Base-by-base conservation (phyloP, 2,888 invertebrate species). In the Drosophila melanosoma region DNA sequence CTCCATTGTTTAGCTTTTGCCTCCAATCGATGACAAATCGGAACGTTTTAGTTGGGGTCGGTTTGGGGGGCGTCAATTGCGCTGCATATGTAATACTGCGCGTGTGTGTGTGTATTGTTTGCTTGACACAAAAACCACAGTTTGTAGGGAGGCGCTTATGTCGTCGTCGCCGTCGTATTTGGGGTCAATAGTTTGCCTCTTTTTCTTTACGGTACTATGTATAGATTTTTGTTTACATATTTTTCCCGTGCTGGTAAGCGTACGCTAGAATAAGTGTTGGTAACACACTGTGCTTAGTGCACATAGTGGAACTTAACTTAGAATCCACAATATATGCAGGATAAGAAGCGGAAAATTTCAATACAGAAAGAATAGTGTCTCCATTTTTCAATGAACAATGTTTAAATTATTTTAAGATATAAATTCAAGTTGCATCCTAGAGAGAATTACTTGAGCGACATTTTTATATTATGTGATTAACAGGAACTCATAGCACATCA, bases 21-120 rank as follows among this genome's bases (percentile, higher is more conserved):
- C 67, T 77, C 81, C 82, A 91, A 91, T 91, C 91, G 91, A 91
- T 91, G 91, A 91, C 91, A 90, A 91, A 91, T 90, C 82, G 83
- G 75, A 71, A 81, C 81, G 78, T 77, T 69, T 74, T 60, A 64
- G 53, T 69, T 71, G 74, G 69, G 72, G 38, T 69, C 54, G 64
- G 49, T 68, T 76, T 40, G 70, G 79, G 86, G 90, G 90, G 87
- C 86, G 88, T 83, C 74, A 80, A 77, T 84, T 79, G 76, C 74
- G 73, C 58, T 79, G 73, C 79, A 80, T 73, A 45, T 69, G 66
- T 68, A n/a, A 53, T 10, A 33, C 12, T 4, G 48, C 59, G 48
- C 59, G 57, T 70, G 38, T 51, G 60, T 64, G 65, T 68, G 54
- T 66, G 58, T 3, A 29, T 49, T 77, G 65, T 79, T 76, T 76